Conservation (phyloP, 1,140 invertebrate genomes). For the Lepidurus arcticus region DNA sequence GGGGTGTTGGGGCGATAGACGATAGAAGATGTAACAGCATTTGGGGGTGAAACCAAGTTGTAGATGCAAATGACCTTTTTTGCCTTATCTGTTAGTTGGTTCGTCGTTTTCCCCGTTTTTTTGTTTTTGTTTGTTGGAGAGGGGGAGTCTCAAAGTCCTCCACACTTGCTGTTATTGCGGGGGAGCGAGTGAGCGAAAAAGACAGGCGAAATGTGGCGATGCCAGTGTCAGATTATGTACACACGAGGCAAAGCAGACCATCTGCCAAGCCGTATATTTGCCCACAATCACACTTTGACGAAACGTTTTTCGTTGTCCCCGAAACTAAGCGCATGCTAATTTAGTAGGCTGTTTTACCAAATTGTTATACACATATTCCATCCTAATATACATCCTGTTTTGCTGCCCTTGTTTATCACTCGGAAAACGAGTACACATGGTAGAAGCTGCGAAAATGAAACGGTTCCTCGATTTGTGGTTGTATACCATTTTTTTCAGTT, state of each 20-base stretch:
- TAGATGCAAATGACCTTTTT: neutral
- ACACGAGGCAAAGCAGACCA: neutral
- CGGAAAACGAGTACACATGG: too few species aligned
- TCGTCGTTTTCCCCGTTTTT: neutral
- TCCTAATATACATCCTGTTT: too few species aligned
- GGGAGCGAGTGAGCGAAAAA: neutral
- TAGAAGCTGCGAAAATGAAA: too few species aligned
- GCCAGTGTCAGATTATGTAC: neutral
- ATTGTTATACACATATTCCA: too few species aligned
- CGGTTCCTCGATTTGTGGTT: too few species aligned
- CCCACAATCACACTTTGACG: neutral
- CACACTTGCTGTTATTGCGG: too few species aligned
- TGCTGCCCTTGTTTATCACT: too few species aligned
- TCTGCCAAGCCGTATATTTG: slow-evolving; percentile 5
- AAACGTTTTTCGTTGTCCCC: neutral
- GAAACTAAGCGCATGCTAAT: too few species aligned
- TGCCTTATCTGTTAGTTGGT: neutral
- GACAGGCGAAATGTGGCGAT: slow-evolving; percentile 4
- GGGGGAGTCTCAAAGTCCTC: too few species aligned
- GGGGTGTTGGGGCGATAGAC: neutral
- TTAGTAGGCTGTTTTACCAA: too few species aligned
- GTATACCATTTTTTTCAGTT: too few species aligned
- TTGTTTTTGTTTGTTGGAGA: neutral
- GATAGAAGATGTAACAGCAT: neutral
- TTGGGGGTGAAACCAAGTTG: neutral